Evolutionary conservation across 1,140 invertebrate species (phyloP).

Genomic region (Aphaenogaster rudis): DNA sequence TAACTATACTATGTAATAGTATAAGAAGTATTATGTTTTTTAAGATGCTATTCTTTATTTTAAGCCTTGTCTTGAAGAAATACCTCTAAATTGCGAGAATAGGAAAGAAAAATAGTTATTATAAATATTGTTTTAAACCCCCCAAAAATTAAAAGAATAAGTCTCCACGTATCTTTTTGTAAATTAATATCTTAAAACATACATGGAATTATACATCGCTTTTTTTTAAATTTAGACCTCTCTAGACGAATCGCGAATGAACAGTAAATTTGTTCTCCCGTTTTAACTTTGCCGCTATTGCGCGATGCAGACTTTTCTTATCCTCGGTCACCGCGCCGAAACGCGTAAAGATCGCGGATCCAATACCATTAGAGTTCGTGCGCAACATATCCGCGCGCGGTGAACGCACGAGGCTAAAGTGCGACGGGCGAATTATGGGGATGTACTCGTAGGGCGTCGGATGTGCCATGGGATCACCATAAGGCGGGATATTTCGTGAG

Average conservation of each 20-base stretch:
- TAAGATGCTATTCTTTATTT: background rate
- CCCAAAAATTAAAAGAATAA: background rate
- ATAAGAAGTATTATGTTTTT: background rate
- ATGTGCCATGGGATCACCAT: conserved; percentile 83
- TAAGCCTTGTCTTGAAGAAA: background rate
- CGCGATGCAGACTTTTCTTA: conserved; percentile 24
- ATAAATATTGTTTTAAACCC: background rate
- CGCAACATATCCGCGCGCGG: conserved; percentile 38
- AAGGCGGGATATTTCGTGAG: conserved; percentile 84
- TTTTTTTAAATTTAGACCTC: conserved; percentile 1
- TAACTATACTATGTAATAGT: background rate
- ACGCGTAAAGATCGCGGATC: conserved; percentile 64
- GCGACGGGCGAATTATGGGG: conserved; percentile 73
- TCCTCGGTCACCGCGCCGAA: conserved; percentile 33
- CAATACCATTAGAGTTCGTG: conserved; percentile 73
- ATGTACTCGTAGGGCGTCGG: conserved; percentile 63
- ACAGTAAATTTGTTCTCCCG: background rate
- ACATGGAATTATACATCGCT: background rate
- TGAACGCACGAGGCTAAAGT: conserved; percentile 66
- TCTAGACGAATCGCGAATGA: background rate
- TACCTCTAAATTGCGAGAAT: background rate
- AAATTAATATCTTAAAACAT: background rate
- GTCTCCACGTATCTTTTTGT: background rate
- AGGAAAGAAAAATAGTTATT: background rate
- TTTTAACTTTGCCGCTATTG: background rate